phyloP scores from a whole-genome alignment of 2,113 vertebrate species.

The Crypturellus undulatus region DNA sequence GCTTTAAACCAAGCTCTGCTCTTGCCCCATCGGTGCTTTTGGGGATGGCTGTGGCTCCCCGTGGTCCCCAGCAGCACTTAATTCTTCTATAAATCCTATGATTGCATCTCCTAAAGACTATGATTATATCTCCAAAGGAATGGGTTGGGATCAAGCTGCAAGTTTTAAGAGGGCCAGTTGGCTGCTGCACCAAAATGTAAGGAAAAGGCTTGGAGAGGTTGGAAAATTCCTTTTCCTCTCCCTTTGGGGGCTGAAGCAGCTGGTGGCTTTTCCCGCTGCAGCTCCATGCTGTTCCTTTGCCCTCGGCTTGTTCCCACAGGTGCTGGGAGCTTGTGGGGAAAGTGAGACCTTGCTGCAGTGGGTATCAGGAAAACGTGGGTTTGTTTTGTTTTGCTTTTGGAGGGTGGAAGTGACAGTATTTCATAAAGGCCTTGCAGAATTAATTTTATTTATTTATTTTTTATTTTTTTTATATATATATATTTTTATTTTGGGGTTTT shows the following conservation, averaged over 20 bases:
- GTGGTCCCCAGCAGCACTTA: rapidly evolving
- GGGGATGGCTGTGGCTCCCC: neutral
- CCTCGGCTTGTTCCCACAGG: neutral
- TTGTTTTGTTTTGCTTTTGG: no score
- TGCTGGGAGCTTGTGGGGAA: rapidly evolving
- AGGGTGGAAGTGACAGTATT: neutral
- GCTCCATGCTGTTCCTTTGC: neutral
- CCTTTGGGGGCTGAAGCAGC: neutral
- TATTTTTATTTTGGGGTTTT: no score
- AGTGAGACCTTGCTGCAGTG: no score
- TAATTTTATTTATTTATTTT: neutral
- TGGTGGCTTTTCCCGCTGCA: neutral
- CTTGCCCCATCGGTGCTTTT: rapidly evolving
- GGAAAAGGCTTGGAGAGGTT: neutral
- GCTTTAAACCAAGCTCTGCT: neutral
- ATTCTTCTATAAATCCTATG: constrained; percentile 46
- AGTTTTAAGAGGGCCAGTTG: neutral
- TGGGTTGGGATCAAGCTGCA: neutral
- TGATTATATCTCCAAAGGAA: constrained; percentile 30
- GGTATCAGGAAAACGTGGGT: neutral
- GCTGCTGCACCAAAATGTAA: neutral
- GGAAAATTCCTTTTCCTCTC: neutral
- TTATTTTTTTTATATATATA: no score
- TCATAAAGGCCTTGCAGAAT: no score
- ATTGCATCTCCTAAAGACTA: neutral